Evolutionary conservation across 2,113 vertebrate genomes (phyloP).

Genomic region (Phrynosoma platyrhinos): DNA sequence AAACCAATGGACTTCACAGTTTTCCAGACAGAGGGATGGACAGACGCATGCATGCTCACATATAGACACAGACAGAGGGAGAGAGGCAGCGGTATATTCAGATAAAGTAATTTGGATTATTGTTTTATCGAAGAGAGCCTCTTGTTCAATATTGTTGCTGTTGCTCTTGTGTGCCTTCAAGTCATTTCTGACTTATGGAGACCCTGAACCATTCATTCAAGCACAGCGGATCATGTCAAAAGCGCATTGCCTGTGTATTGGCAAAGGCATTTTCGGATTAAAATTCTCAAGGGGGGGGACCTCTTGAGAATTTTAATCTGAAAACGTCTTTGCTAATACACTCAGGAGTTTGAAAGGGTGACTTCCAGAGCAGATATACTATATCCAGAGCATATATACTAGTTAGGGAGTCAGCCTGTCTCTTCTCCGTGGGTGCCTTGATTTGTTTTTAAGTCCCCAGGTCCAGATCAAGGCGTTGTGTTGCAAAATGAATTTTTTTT

Average conservation of each 20-base stretch:
- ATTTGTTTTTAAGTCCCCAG: not conserved
- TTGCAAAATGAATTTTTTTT: not conserved
- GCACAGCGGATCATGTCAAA: not conserved
- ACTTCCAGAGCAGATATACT: accelerated
- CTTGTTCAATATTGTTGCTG: constrained; percentile 16
- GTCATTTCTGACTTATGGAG: too few species aligned
- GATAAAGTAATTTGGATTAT: not conserved
- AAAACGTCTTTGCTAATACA: not conserved
- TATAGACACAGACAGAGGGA: too few species aligned
- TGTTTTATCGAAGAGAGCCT: constrained; percentile 28
- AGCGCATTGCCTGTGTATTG: not conserved
- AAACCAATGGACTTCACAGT: not conserved
- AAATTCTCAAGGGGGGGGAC: not conserved
- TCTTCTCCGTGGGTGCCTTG: not conserved
- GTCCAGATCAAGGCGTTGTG: not conserved
- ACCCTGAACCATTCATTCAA: not conserved
- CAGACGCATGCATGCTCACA: not conserved
- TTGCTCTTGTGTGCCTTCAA: too few species aligned
- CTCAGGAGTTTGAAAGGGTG: not conserved
- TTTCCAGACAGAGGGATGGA: not conserved
- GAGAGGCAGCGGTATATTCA: not conserved
- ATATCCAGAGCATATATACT: too few species aligned
- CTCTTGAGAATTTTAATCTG: too few species aligned
- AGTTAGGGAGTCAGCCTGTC: not conserved
- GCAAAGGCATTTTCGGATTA: not conserved